Percentiles rank a stretch among this genome's conserved stretches.
Conservation (phyloP, 2,113 vertebrate species). For the Myxocyprinus asiaticus region DNA sequence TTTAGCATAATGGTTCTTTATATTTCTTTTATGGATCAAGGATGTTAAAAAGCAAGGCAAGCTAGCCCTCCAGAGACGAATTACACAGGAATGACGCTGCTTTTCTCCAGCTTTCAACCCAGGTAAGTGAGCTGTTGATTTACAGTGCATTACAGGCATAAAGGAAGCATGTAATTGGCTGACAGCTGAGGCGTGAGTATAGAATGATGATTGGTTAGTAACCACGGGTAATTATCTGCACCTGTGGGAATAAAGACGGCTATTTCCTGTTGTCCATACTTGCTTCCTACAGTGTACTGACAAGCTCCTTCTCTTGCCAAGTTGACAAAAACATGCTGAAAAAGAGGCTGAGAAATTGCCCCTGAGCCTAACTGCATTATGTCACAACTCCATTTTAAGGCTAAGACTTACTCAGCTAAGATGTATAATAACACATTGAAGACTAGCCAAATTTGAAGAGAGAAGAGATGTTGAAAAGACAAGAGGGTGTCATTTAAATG, state of each 20-base stretch:
- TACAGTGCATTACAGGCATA: conserved; percentile 24
- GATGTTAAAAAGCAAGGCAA: conserved; percentile 5
- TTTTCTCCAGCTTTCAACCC: conserved; percentile 29
- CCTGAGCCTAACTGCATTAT: no score
- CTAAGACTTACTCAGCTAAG: no score
- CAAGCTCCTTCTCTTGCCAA: neutral
- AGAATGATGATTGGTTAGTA: conserved; percentile 25
- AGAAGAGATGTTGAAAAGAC: conserved; percentile 2
- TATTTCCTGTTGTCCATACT: conserved; percentile 16
- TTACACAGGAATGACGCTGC: conserved; percentile 17
- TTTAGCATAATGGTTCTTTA: no score
- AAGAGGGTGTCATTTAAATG: neutral
- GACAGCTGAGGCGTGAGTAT: conserved; percentile 36
- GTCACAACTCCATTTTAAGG: no score
- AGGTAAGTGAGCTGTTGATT: conserved; percentile 3
- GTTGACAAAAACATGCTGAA: neutral
- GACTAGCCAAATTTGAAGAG: neutral
- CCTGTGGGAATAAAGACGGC: conserved; percentile 35
- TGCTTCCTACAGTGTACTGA: neutral
- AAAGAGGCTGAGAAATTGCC: no score
- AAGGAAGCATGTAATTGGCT: conserved; percentile 13
- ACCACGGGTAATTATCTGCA: conserved; percentile 17
- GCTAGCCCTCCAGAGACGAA: neutral
- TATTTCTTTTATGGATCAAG: neutral
- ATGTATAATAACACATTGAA: no score